Evolutionary conservation across 2,888 invertebrate genomes (phyloP).

Genomic region (Aspidiotus destructor): DNA sequence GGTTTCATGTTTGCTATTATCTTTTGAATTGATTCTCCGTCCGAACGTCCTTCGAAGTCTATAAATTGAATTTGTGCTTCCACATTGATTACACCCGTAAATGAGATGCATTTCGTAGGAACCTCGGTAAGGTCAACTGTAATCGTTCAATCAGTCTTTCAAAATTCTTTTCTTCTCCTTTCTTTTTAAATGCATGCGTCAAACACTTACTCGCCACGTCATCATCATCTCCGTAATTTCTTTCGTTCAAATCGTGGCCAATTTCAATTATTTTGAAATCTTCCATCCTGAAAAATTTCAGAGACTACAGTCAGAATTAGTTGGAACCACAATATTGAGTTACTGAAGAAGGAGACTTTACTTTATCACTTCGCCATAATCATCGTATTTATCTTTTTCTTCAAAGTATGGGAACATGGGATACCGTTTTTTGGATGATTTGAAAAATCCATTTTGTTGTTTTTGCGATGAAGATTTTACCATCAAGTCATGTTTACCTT

Average conservation of each 20-base stretch:
- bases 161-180: background rate
- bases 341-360: constrained; percentile 39
- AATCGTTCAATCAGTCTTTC: background rate
- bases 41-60: constrained; percentile 91
- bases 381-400: constrained; percentile 82
- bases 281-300: constrained; percentile 11
- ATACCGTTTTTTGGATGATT: constrained; percentile 79
- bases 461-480: constrained; percentile 52
- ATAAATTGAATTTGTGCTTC: constrained; percentile 85
- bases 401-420: constrained; percentile 95
- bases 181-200: background rate
- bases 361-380: constrained; percentile 90
- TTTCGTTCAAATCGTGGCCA: constrained; percentile 23
- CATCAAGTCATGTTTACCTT: constrained; percentile 78
- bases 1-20: constrained; percentile 74
- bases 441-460: constrained; percentile 56
- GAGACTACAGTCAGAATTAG: background rate
- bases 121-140: constrained; percentile 57
- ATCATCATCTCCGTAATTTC: constrained; percentile 12
- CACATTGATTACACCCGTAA: constrained; percentile 63
- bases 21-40: constrained; percentile 71
- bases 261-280: constrained; percentile 24
- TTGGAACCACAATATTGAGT: background rate
- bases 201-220: constrained; percentile 9
- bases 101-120: constrained; percentile 80